Evolutionary conservation across 1,140 invertebrate species (phyloP).

Genomic region (Heterodera carotae): DNA sequence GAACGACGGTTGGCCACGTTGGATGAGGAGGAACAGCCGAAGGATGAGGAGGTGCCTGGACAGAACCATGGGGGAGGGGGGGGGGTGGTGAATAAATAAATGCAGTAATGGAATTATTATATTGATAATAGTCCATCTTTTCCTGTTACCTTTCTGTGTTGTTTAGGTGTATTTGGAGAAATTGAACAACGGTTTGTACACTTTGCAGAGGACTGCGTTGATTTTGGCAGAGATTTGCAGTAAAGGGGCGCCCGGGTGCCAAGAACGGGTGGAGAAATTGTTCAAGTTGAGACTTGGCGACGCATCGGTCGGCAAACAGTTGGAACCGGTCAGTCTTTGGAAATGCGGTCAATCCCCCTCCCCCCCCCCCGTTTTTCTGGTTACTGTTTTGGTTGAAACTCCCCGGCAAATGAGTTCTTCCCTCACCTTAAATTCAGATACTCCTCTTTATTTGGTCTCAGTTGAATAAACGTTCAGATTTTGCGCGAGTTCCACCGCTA

Average conservation of each 20-base stretch:
- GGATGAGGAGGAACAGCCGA: conserved; percentile 73
- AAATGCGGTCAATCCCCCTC: too few relatives aligned
- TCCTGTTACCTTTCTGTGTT: neutral
- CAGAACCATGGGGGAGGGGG: too few relatives aligned
- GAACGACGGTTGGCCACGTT: conserved; percentile 66
- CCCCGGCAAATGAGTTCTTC: too few relatives aligned
- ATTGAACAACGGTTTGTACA: conserved; percentile 89
- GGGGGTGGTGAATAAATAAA: too few relatives aligned
- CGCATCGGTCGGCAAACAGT: conserved; percentile 36
- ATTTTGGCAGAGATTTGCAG: conserved; percentile 89
- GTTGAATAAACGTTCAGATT: conserved; percentile 44
- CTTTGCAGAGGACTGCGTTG: conserved; percentile 90
- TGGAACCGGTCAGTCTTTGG: conserved; percentile 50
- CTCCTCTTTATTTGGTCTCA: too few relatives aligned
- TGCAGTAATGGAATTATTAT: too few relatives aligned
- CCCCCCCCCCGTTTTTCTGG: too few relatives aligned
- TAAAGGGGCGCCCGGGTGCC: conserved; percentile 67
- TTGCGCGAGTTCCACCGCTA: conserved; percentile 47
- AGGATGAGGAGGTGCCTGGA: conserved; percentile 26
- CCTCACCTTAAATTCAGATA: too few relatives aligned
- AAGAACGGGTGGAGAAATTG: conserved; percentile 50
- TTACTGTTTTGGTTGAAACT: too few relatives aligned
- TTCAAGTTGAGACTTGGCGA: conserved; percentile 57
- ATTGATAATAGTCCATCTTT: too few relatives aligned
- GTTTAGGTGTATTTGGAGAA: conserved; percentile 78